Evolutionary conservation across 2,888 invertebrate species (phyloP).

Genomic region (Polyploca ridens): DNA sequence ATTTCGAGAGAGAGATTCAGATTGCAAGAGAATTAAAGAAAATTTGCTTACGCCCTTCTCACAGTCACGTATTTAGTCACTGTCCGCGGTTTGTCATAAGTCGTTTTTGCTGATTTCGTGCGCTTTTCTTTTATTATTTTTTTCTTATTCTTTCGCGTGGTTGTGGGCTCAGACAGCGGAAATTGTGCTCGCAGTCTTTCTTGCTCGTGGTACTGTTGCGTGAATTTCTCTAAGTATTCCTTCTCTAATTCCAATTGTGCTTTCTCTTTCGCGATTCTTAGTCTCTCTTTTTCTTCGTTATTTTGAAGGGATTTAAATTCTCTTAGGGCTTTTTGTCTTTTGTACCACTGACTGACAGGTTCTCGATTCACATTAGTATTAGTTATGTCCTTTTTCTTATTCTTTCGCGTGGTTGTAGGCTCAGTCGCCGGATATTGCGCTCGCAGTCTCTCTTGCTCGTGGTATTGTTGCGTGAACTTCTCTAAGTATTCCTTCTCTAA

Average conservation of each 20-base stretch:
- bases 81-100: slow-evolving; percentile 29
- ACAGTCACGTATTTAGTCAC: slow-evolving; percentile 34
- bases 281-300: background rate
- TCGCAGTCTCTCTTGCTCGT: slow-evolving; percentile 11
- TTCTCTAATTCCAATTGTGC: slow-evolving; percentile 13
- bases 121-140: background rate
- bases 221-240: slow-evolving; percentile 18
- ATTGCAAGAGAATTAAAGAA: background rate
- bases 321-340: slow-evolving; percentile 22
- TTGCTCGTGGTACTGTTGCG: slow-evolving; percentile 19
- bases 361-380: slow-evolving; percentile 18
- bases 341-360: slow-evolving; percentile 41
- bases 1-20: background rate
- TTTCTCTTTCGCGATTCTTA: slow-evolving; percentile 20
- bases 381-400: background rate
- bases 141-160: too few relatives aligned
- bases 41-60: slow-evolving; percentile 36
- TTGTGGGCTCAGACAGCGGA: background rate
- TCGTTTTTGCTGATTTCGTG: slow-evolving; percentile 23
- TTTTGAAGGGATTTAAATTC: slow-evolving; percentile 25
- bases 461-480: slow-evolving; percentile 19
- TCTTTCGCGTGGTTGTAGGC: too few relatives aligned
- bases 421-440: slow-evolving; percentile 9
- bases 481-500: slow-evolving; percentile 20
- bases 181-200: slow-evolving; percentile 6